phyloP scores from a whole-genome alignment of 1,140 invertebrate genomes.

The Littorina saxatilis region DNA sequence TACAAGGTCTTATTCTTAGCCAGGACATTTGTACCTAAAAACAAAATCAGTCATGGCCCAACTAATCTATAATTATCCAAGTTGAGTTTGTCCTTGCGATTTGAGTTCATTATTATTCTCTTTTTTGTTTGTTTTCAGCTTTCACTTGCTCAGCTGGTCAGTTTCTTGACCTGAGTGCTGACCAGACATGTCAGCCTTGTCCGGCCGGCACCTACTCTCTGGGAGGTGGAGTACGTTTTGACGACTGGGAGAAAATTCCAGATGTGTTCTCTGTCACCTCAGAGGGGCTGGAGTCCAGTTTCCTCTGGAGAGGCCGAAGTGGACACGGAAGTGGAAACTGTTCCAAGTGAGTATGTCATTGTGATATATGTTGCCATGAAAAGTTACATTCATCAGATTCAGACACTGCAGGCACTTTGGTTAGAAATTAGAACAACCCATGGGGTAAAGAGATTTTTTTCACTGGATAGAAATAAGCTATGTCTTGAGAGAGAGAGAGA shows the following conservation, averaged over 20 bases:
- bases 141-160: constrained; percentile 78
- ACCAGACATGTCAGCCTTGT: constrained; percentile 77
- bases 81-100: too few relatives aligned
- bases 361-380: background rate
- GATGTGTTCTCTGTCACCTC: constrained; percentile 75
- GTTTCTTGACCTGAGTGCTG: constrained; percentile 75
- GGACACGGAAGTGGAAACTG: constrained; percentile 54
- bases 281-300: constrained; percentile 70
- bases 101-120: too few relatives aligned
- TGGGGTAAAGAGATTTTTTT: too few relatives aligned
- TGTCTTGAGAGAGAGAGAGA: too few relatives aligned
- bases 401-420: too few relatives aligned
- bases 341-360: constrained; percentile 56
- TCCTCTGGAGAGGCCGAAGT: background rate
- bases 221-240: constrained; percentile 78
- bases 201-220: constrained; percentile 78
- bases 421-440: too few relatives aligned
- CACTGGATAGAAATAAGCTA: too few relatives aligned
- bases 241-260: constrained; percentile 77
- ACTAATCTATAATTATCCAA: too few relatives aligned
- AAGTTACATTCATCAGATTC: too few relatives aligned
- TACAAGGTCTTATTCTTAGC: too few relatives aligned
- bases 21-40: too few relatives aligned
- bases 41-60: too few relatives aligned
- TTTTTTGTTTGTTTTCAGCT: constrained; percentile 50